These are phyloP conservation scores for Delia radicum DNA, from an alignment of 1,140 invertebrate species.

Conservation along the genomic window DNA sequence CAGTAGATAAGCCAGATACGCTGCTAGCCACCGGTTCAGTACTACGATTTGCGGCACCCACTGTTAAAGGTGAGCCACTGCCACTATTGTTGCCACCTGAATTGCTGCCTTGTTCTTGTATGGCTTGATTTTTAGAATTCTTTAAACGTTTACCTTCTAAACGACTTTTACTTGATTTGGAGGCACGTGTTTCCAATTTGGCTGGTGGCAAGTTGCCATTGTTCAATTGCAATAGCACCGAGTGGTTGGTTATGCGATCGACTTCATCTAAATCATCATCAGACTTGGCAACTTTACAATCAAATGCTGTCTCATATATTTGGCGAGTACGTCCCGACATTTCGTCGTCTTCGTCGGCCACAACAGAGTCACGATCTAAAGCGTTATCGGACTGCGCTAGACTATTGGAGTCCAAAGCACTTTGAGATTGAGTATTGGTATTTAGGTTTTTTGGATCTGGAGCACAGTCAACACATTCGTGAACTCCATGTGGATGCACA, in stretches of 20 bases:
- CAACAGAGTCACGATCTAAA: slow-evolving; percentile 9
- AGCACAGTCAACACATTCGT: slow-evolving; percentile 58
- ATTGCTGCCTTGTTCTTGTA: slow-evolving; percentile 41
- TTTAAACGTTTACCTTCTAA: slow-evolving; percentile 49
- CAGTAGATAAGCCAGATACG: slow-evolving; percentile 61
- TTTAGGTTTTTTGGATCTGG: slow-evolving; percentile 36
- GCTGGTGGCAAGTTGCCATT: slow-evolving; percentile 45
- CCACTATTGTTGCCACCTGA: slow-evolving; percentile 26
- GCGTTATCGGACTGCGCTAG: slow-evolving; percentile 14
- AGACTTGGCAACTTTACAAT: slow-evolving; percentile 78
- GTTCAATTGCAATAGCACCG: slow-evolving; percentile 65
- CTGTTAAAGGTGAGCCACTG: slow-evolving; percentile 28
- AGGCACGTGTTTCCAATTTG: neutral
- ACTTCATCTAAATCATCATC: slow-evolving; percentile 80
- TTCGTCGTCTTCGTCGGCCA: slow-evolving; percentile 38
- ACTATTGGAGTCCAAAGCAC: slow-evolving; percentile 29
- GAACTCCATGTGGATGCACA: slow-evolving; percentile 57
- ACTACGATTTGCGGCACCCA: slow-evolving; percentile 31
- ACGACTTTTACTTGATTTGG: slow-evolving; percentile 35
- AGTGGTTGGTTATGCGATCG: slow-evolving; percentile 77
- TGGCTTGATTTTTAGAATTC: slow-evolving; percentile 51
- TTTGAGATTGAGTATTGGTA: neutral
- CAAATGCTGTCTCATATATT: slow-evolving; percentile 86
- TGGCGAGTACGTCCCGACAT: slow-evolving; percentile 61
- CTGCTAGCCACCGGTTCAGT: neutral